phyloP scores from a whole-genome alignment of 2,888 invertebrate species.

The Marasmarcha lunaedactyla region DNA sequence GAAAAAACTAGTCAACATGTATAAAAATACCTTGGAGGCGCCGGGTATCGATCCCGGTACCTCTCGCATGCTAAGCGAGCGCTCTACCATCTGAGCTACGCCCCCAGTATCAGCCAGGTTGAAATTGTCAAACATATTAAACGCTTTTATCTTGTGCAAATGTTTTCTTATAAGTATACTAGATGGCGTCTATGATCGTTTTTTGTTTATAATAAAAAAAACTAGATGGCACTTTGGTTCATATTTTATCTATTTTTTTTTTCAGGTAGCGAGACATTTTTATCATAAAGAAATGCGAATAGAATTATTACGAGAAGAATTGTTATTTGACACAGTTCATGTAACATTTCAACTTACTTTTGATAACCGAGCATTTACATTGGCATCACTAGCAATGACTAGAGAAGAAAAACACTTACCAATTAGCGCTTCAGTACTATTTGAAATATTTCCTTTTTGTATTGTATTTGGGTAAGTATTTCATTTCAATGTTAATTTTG shows the following conservation, averaged over 20 bases:
- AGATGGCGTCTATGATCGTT: too few species aligned
- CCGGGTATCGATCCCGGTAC: conserved; percentile 63
- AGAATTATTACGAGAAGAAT: conserved; percentile 87
- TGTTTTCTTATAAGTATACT: conserved; percentile 1
- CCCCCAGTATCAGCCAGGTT: conserved; percentile 37
- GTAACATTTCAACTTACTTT: conserved; percentile 95
- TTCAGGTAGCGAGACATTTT: conserved; percentile 88
- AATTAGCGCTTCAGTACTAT: conserved; percentile 88
- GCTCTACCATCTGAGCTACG: conserved; percentile 71
- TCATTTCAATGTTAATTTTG: too few species aligned
- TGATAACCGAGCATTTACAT: conserved; percentile 91
- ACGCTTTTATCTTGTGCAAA: too few species aligned
- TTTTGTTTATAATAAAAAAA: too few species aligned
- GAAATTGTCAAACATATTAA: not conserved
- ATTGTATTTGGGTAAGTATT: conserved; percentile 89
- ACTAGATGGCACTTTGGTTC: not conserved
- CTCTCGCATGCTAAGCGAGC: conserved; percentile 71
- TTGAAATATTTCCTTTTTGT: conserved; percentile 98
- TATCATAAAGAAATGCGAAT: conserved; percentile 96
- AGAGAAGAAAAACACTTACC: conserved; percentile 90
- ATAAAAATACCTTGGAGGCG: conserved; percentile 22
- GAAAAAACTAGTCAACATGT: conserved; percentile 1
- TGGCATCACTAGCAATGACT: conserved; percentile 86
- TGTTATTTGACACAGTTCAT: conserved; percentile 90
- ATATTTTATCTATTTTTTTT: conserved; percentile 11